A percentile compares a stretch with the other conserved stretches of the same genome.
phyloP scores from a whole-genome alignment of 2,888 invertebrate genomes.

The Alentia gelatinosa region DNA sequence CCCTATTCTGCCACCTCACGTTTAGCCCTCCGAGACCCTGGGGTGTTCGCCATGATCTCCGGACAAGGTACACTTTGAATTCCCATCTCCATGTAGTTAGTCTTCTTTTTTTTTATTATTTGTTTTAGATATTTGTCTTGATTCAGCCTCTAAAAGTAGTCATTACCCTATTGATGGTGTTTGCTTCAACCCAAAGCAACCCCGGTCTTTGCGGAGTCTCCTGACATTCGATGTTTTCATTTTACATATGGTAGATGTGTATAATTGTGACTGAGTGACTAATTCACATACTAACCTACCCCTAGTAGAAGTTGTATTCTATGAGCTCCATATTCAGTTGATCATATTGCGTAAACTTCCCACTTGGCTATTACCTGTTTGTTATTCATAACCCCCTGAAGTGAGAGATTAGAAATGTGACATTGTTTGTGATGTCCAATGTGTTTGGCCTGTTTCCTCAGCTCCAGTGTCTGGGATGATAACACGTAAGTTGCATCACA shows the following conservation, averaged over 20 bases:
- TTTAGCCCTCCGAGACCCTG: slow-evolving; percentile 60
- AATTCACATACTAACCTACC: neutral
- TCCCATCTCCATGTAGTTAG: no score
- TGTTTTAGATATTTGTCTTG: neutral
- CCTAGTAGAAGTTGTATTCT: neutral
- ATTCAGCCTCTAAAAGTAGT: no score
- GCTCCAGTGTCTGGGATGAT: slow-evolving; percentile 34
- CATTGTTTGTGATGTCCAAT: neutral
- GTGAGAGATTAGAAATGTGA: neutral
- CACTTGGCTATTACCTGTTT: neutral
- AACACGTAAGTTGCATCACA: slow-evolving; percentile 12
- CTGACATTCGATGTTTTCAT: neutral
- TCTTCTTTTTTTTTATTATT: neutral
- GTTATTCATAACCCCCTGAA: no score
- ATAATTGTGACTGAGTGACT: neutral
- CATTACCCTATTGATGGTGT: no score
- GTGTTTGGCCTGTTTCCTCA: slow-evolving; percentile 20
- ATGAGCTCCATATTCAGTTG: neutral
- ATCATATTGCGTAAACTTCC: neutral
- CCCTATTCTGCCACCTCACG: neutral
- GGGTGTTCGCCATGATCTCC: slow-evolving; percentile 74
- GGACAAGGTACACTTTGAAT: slow-evolving; percentile 64
- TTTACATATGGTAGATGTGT: neutral
- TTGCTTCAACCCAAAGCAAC: no score
- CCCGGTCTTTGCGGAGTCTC: neutral